Base-by-base conservation (phyloP, 1,140 invertebrate genomes). In the Scaptomyza graminum region DNA sequence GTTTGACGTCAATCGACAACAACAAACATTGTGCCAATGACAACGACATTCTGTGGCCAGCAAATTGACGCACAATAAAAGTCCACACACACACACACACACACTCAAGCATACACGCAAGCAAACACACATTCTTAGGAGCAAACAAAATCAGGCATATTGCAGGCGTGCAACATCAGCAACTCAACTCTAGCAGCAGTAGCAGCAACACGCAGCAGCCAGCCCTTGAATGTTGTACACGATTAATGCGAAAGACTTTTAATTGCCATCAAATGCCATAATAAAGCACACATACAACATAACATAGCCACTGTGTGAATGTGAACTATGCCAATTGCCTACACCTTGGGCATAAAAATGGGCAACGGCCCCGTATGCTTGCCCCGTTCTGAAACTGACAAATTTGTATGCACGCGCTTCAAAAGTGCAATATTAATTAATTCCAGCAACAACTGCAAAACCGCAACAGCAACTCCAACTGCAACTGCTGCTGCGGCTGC, bases 341-440 rank as follows among this genome's bases (percentile, higher is more conserved):
- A 85, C 81, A 84, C 81, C 81, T 84, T 75, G 46, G 67, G 72
- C 67, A 75, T 75, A 70, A 65, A 65, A 71, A 75, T 71, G 66
- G 70, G 34, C 72, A 74, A 51, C 66, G 57, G 62, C 46, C 43
- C 31, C 31, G 31, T 12, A n/a, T 41, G 37, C n/a, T n/a, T 41
- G 37, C 12, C n/a, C 39, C 57, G 75, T 62, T 46, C 44, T 34
- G 41, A 49, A 54, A 64, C 68, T 88, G 88, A 90, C 89, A 90
- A 90, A 90, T 90, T 90, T 89, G 89, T 89, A 89, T 90, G 83
- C 88, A 90, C 81, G 87, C 87, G 73, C 82, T 90, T 90, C 76
- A 77, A 88, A 90, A 81, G 88, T 90, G 88, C 88, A 90, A 90
- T 90, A 90, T 90, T 90, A 82, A 90, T 88, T 90, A 89, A 90